These are phyloP conservation scores for Vesta saturnalis DNA, from an alignment of 2,888 invertebrate species.

Conservation along the genomic window DNA sequence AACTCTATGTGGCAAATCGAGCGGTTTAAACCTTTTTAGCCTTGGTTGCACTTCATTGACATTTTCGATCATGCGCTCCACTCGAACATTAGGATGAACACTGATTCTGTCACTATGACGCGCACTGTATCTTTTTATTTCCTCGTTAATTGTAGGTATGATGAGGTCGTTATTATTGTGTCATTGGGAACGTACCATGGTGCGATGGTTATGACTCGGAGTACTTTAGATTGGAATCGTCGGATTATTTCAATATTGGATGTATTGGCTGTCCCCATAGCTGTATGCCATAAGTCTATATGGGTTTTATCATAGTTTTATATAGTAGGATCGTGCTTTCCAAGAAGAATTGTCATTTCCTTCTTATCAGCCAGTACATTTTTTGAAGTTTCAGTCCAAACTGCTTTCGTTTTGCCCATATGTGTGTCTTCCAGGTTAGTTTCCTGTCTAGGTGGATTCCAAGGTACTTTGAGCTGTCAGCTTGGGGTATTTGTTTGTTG, in stretches of 20 bases:
- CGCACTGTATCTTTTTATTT: conserved; percentile 22
- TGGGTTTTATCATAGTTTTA: conserved; percentile 19
- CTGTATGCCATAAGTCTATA: conserved; percentile 15
- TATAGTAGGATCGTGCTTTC: no score
- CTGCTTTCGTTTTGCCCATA: no score
- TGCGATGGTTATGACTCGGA: conserved; percentile 20
- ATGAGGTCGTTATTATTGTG: conserved; percentile 21
- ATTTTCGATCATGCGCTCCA: no score
- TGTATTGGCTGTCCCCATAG: conserved; percentile 16
- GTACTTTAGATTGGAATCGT: conserved; percentile 17
- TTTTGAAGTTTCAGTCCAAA: conserved; percentile 14
- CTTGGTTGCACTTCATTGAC: conserved; percentile 14
- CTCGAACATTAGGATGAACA: conserved; percentile 22
- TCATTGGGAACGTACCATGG: conserved; percentile 22
- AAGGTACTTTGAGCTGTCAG: no score
- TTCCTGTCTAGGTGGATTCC: no score
- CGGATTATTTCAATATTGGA: conserved; percentile 18
- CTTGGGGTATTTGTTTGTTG: no score
- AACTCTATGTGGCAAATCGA: background rate
- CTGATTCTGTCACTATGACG: conserved; percentile 18
- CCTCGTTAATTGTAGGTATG: no score
- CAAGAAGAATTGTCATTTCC: conserved; percentile 10
- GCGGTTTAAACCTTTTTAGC: conserved; percentile 18
- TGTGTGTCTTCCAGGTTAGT: no score
- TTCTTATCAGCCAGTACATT: conserved; percentile 7